These are phyloP conservation scores for Coleophora flavipennella DNA, from an alignment of 2,888 invertebrate genomes.

Conservation along the genomic window DNA sequence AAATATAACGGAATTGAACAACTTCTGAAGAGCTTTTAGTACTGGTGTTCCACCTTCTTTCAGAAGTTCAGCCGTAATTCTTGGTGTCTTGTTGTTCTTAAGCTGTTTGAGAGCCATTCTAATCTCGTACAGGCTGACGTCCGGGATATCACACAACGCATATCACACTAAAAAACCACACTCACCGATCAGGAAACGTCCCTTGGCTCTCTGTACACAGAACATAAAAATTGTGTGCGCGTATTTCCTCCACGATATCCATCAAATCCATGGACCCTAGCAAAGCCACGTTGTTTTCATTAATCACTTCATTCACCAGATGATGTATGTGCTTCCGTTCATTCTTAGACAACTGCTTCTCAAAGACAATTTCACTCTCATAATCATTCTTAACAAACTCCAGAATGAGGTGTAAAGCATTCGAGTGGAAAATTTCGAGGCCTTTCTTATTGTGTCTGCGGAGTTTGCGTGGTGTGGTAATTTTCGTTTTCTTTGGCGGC, in stretches of 20 bases:
- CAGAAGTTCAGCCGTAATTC: no score
- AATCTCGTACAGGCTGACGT: no score
- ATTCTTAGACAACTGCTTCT: slow-evolving; percentile 16
- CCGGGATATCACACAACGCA: no score
- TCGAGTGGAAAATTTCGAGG: slow-evolving; percentile 22
- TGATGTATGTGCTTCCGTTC: slow-evolving; percentile 30
- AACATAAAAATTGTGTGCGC: slow-evolving; percentile 23
- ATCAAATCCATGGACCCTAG: slow-evolving; percentile 16
- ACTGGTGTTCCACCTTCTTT: no score
- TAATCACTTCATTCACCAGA: slow-evolving; percentile 20
- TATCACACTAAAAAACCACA: no score
- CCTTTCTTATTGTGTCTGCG: neutral
- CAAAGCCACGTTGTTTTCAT: slow-evolving; percentile 10
- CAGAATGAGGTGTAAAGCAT: slow-evolving; percentile 26
- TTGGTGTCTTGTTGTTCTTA: no score
- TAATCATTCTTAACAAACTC: slow-evolving; percentile 41
- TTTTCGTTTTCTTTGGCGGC: slow-evolving; percentile 1
- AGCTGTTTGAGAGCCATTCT: no score
- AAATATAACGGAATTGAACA: no score
- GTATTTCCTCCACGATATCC: slow-evolving; percentile 27
- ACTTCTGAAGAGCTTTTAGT: no score
- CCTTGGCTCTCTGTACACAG: slow-evolving; percentile 34
- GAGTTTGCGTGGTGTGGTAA: slow-evolving; percentile 1
- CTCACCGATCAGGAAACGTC: slow-evolving; percentile 24
- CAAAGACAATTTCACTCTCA: slow-evolving; percentile 32